A percentile compares a stretch with the other conserved stretches of the same genome.
Conservation (phyloP, 2,797 vertebrate species). For the Oreochromis grahami region DNA sequence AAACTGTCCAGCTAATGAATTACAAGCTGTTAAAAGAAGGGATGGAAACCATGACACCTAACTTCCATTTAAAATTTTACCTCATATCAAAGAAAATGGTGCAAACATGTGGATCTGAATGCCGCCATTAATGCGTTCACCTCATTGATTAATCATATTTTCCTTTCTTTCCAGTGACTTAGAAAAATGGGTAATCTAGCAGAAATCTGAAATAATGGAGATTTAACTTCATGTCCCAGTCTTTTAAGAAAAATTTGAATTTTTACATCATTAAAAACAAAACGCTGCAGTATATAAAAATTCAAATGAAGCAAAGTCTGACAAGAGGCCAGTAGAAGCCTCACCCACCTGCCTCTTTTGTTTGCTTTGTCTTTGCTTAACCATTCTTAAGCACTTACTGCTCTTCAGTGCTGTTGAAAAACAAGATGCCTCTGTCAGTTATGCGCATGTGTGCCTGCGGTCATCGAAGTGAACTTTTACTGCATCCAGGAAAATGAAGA, state of each 20-base stretch:
- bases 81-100: background rate
- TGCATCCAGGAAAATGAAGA: constrained; percentile 12
- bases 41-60: constrained; percentile 43
- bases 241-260: background rate
- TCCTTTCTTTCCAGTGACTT: background rate
- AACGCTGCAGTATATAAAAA: background rate
- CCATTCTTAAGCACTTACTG: constrained; percentile 30
- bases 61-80: constrained; percentile 52
- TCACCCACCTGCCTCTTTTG: constrained; percentile 46
- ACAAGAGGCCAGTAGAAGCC: background rate
- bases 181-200: background rate
- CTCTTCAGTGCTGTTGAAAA: constrained; percentile 33
- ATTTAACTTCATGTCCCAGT: background rate
- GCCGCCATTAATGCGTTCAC: background rate
- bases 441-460: background rate
- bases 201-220: background rate
- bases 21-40: constrained; percentile 66
- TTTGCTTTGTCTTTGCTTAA: constrained; percentile 40
- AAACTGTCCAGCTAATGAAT: constrained; percentile 60
- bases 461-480: constrained; percentile 20
- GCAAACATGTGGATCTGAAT: background rate
- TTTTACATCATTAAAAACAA: background rate
- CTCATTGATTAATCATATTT: background rate
- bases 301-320: background rate
- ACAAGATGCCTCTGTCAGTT: constrained; percentile 20